These are phyloP conservation scores for Catocala nupta DNA, from an alignment of 2,888 invertebrate genomes.

Conservation along the genomic window DNA sequence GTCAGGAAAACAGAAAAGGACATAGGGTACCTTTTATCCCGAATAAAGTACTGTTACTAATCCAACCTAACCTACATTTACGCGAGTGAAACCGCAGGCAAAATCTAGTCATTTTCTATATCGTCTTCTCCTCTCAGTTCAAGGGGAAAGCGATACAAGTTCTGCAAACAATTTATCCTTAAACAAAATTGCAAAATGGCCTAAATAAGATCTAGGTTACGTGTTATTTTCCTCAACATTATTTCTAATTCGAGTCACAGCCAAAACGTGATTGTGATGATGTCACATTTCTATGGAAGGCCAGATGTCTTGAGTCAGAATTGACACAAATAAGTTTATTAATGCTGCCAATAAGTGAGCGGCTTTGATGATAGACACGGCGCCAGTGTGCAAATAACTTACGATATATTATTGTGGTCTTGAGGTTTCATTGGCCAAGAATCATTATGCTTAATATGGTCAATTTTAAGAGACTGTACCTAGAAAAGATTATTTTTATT, in stretches of 20 bases:
- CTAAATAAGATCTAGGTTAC: slow-evolving; percentile 53
- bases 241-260: slow-evolving; percentile 44
- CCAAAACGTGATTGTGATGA: slow-evolving; percentile 53
- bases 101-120: too few relatives aligned
- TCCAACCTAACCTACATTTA: too few relatives aligned
- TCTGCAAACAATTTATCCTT: slow-evolving; percentile 29
- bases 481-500: not conserved
- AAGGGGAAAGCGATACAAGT: not conserved
- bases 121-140: not conserved
- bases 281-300: slow-evolving; percentile 63
- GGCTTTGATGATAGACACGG: slow-evolving; percentile 42
- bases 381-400: slow-evolving; percentile 30
- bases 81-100: too few relatives aligned
- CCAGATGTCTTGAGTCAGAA: slow-evolving; percentile 69
- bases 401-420: not conserved
- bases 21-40: too few relatives aligned
- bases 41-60: too few relatives aligned
- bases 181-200: slow-evolving; percentile 43
- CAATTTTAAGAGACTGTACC: not conserved
- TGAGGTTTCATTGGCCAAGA: slow-evolving; percentile 1
- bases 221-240: slow-evolving; percentile 41
- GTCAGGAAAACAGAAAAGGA: too few relatives aligned
- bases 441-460: not conserved
- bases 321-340: slow-evolving; percentile 49
- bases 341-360: slow-evolving; percentile 53